Percentiles rank a stretch among this genome's conserved stretches.
phyloP scores from a whole-genome alignment of 2,113 vertebrate genomes.

The Phrynosoma blainvillii region DNA sequence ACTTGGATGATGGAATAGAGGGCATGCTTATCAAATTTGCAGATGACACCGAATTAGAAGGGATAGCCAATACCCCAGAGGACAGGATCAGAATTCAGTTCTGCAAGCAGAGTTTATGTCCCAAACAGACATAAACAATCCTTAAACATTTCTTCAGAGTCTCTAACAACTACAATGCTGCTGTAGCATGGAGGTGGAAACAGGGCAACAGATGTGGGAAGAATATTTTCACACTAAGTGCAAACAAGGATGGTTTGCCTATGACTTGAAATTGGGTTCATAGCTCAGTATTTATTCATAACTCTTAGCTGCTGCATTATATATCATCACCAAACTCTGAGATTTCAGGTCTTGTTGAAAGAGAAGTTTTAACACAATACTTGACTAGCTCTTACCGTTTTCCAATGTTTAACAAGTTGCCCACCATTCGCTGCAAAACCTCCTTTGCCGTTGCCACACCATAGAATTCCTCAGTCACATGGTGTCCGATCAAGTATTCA shows the following conservation, averaged over 20 bases:
- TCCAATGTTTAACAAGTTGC: slow-evolving; percentile 95
- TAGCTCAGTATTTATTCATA: not conserved
- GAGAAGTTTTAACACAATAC: not conserved
- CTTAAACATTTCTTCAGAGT: too few species aligned
- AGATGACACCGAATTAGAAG: too few species aligned
- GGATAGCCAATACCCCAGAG: too few species aligned
- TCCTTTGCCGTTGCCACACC: slow-evolving; percentile 91
- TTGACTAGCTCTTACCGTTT: slow-evolving; percentile 85
- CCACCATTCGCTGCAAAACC: slow-evolving; percentile 96
- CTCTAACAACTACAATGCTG: not conserved
- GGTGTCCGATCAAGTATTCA: slow-evolving; percentile 93
- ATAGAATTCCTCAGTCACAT: slow-evolving; percentile 93
- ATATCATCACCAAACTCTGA: not conserved
- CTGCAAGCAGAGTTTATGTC: too few species aligned
- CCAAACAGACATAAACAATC: too few species aligned
- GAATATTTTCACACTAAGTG: not conserved
- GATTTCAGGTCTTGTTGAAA: accelerated
- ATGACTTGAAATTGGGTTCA: not conserved
- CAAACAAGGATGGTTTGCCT: not conserved
- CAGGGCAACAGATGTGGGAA: not conserved
- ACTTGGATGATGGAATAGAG: too few species aligned
- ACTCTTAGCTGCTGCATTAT: not conserved
- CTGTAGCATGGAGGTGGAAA: too few species aligned
- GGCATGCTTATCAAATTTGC: too few species aligned
- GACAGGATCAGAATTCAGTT: too few species aligned